These are phyloP conservation scores for Nannoperca obscura DNA, from an alignment of 2,797 vertebrate genomes.

Conservation along the genomic window DNA sequence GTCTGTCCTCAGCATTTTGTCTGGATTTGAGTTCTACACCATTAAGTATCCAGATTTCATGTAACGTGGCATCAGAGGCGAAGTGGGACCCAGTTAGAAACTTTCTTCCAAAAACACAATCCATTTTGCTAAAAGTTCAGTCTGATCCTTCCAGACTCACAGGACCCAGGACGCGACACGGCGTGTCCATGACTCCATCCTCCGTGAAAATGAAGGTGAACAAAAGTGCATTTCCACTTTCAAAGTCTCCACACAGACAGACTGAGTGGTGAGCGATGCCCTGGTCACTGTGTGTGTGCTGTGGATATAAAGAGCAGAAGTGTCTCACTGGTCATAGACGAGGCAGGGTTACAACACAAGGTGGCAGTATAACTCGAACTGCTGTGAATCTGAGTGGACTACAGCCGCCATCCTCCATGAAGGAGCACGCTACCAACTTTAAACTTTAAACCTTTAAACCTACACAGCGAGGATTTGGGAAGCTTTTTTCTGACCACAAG, in stretches of 20 bases:
- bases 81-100: neutral
- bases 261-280: constrained; percentile 50
- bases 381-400: neutral
- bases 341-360: constrained; percentile 19
- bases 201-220: constrained; percentile 34
- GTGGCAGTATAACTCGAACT: neutral
- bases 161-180: neutral
- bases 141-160: neutral
- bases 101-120: too few species aligned
- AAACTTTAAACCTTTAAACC: neutral
- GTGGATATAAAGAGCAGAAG: constrained; percentile 35
- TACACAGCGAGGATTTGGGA: neutral
- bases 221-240: constrained; percentile 22
- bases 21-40: neutral
- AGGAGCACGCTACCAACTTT: neutral
- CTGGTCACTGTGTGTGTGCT: constrained; percentile 37
- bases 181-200: neutral
- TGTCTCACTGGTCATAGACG: constrained; percentile 41
- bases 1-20: neutral
- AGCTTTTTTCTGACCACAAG: neutral
- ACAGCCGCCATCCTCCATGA: neutral
- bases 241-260: constrained; percentile 18
- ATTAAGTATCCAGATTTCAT: neutral
- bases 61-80: neutral
- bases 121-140: neutral